Base-by-base conservation (phyloP, 2,888 invertebrate genomes). In the Tipula helvola region DNA sequence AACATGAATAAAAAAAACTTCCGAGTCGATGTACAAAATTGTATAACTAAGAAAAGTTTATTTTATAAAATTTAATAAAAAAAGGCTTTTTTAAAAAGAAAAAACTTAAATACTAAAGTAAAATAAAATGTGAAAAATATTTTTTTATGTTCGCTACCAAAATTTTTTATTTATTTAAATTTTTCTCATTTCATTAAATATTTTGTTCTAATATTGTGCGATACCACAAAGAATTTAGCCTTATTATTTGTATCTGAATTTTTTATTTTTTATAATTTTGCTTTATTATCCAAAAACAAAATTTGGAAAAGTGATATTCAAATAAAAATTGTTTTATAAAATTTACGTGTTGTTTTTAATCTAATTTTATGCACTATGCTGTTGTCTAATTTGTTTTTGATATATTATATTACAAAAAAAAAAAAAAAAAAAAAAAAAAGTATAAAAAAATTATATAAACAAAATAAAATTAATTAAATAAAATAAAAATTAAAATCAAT, bases 21-120 rank as follows among this genome's bases (percentile, higher is more conserved):
- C 2, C 86, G 88, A 88, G 89, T 88, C 88, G 89, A 88, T 89
- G 89, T 88, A 88, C 88, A 88, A 89, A 88, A 89, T 89, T 88
- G 88, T 88, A 88, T 88, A 57, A 57, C 52, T 57, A 57, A 10
- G 44, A 57, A 57, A n/a, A 16, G 5, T 57, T 57, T 16, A 16
- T 16, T 57, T 4, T 16, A 57, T 16, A 44, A 44, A n/a, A 16
- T 57, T 16, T 5, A 18, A 42, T 7, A 42, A 16, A 85, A 85
- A 85, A 8, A 18, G 18, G 28, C 1, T 44, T 44, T 44, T 44
- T 44, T 12, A 10, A 41, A 8, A 41, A 41, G 3, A 41, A 41
- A 41, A 41, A 44, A 44, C 10, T 12, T 44, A 12, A 41, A 42
- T 18, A 42, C n/a, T 42, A 12, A 85, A 85, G 44, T 41, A 10